These are phyloP conservation scores for Artibeus jamaicensis DNA, from an alignment of 2,797 vertebrate species.

Conservation along the genomic window DNA sequence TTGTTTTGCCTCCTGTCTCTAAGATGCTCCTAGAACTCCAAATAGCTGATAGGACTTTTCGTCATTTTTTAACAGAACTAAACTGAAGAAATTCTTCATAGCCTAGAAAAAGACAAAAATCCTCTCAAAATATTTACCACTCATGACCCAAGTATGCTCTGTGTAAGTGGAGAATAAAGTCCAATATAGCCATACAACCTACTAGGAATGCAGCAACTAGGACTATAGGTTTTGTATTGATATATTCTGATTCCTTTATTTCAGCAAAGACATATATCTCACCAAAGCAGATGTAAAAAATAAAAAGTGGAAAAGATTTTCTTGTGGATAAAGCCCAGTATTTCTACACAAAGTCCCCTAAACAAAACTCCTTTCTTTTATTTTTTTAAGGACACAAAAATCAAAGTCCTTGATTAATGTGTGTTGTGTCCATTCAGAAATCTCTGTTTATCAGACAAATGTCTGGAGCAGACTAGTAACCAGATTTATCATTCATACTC, in stretches of 20 bases:
- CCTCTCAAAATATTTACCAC: background rate
- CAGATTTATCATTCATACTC: constrained; percentile 50
- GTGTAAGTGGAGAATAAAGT: background rate
- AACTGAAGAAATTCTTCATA: background rate
- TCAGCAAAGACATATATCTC: background rate
- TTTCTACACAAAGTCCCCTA: background rate
- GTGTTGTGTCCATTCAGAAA: constrained; percentile 17
- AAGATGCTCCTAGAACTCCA: background rate
- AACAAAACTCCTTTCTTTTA: constrained; percentile 8
- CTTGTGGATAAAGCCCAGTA: background rate
- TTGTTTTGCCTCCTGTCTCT: background rate
- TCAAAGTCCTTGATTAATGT: constrained; percentile 51
- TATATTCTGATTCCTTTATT: background rate
- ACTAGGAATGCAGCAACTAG: background rate
- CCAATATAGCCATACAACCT: background rate
- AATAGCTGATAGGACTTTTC: background rate
- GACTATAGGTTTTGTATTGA: background rate
- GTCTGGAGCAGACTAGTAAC: constrained; percentile 41
- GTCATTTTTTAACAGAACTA: background rate
- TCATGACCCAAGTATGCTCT: background rate
- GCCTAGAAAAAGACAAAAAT: background rate
- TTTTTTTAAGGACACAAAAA: constrained; percentile 46
- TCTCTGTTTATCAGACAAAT: background rate
- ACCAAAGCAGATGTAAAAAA: background rate
- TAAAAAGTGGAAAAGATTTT: background rate